Evolutionary conservation across 2,888 invertebrate species (phyloP).

Genomic region (Germaria angustata): DNA sequence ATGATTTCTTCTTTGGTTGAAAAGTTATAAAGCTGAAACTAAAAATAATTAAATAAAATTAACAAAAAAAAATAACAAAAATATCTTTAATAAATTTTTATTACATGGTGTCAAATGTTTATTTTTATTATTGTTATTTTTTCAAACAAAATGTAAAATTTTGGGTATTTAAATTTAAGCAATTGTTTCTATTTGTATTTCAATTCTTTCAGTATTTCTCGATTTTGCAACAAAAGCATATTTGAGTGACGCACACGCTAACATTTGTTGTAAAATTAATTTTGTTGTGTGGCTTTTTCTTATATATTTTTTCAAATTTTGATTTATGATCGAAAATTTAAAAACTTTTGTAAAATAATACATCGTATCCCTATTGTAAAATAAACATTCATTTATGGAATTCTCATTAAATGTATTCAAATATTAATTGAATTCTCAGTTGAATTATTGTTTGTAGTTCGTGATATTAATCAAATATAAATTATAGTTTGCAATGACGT

Average conservation of each 20-base stretch:
- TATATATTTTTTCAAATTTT: not conserved
- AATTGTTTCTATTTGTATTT: constrained; percentile 8
- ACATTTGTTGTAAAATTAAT: constrained; percentile 20
- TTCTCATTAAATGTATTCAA: not conserved
- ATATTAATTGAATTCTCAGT: not conserved
- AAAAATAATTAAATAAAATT: not conserved
- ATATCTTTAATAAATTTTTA: not conserved
- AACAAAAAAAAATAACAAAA: not conserved
- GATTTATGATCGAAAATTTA: constrained; percentile 28
- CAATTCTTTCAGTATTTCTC: not conserved
- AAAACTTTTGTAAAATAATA: constrained; percentile 22
- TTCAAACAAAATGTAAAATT: not conserved
- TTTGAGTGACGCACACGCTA: constrained; percentile 30
- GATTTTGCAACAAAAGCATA: not conserved
- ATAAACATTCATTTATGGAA: too few species aligned
- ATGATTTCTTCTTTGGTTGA: not conserved
- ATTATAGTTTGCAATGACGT: not conserved
- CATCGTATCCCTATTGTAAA: too few species aligned
- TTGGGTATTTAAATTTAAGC: not conserved
- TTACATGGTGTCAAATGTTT: too few species aligned
- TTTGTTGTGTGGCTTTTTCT: not conserved
- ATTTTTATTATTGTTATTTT: not conserved
- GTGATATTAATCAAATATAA: not conserved
- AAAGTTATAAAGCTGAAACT: not conserved
- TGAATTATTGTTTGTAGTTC: not conserved